Evolutionary conservation across 2,888 invertebrate genomes (phyloP), one percentile per base, ranked within the genome.

Genomic region (Eupelmus urozonus): DNA sequence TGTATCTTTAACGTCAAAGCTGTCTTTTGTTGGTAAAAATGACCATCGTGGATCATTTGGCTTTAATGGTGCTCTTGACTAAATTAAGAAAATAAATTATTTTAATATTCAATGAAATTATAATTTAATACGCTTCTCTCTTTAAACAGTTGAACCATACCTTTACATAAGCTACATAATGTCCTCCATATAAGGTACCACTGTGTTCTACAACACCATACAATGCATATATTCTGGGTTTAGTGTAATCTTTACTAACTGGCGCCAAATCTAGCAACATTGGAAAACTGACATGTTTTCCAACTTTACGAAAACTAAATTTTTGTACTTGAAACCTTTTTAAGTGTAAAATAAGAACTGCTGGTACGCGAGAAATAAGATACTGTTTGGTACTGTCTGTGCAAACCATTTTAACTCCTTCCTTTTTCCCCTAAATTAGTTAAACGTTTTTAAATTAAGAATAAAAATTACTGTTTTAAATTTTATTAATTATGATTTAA

Each of bases 141-240:
- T n/a, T 59, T 20, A 11, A 59, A 16, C 40, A n/a, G 20, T 45
- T 18, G 16, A 4, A n/a, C 16, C 18, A n/a, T 69, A 96, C 95
- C 91, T 98, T 98, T 1, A 99, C 96, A 87, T 97, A 99, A 5
- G 98, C 97, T 0, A 97, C 96, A 88, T 99, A 99, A 88, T 96
- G 96, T 29, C 96, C 96, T 45, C 97, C 96, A 86, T 95, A 95
- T 89, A 98, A 93, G 2, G 95, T 94, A 0, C 99, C 99, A 71
- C 95, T 95, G 88, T 99, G 99, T 87, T 97, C 97, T 1, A 99
- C 98, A 0, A 99, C 94, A 0, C 98, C 99, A 85, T 98, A 99
- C 70, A 99, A 91, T 0, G 97, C 94, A 89, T 99, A 99, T 34
- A 96, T 90, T 67, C 83, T 85, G 84, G 92, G 92, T 76, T 92